A percentile compares a stretch with the other conserved stretches of the same genome.
These are phyloP conservation scores for Oncorhynchus keta DNA, from an alignment of 2,113 vertebrate species.

Conservation along the genomic window DNA sequence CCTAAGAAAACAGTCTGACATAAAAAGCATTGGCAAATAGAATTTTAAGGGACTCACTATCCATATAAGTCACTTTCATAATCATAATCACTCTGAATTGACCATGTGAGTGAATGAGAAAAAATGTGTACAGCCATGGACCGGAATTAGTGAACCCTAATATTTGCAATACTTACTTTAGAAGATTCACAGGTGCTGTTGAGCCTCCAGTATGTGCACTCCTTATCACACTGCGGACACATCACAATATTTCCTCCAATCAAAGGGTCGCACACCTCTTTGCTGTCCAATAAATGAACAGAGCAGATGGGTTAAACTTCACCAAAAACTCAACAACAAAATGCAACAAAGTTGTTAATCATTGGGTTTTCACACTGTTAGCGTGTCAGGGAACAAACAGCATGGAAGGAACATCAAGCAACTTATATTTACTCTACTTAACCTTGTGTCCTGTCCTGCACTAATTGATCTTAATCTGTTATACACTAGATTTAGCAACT, in stretches of 20 bases:
- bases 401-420: too few relatives aligned
- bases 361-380: not conserved
- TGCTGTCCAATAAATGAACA: slow-evolving; percentile 63
- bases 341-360: not conserved
- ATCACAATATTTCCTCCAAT: slow-evolving; percentile 90
- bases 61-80: too few relatives aligned
- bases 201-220: slow-evolving; percentile 86
- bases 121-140: not conserved
- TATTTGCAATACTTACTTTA: slow-evolving; percentile 73
- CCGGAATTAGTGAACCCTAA: not conserved
- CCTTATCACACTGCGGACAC: slow-evolving; percentile 90
- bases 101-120: not conserved
- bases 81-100: not conserved
- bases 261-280: slow-evolving; percentile 87
- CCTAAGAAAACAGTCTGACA: too few relatives aligned
- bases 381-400: not conserved
- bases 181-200: slow-evolving; percentile 91
- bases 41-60: too few relatives aligned
- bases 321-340: not conserved
- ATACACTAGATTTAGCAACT: not conserved
- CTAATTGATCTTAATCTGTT: too few relatives aligned
- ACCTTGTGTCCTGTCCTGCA: too few relatives aligned
- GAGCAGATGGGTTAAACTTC: not conserved
- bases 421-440: too few relatives aligned
- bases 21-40: too few relatives aligned